These are phyloP conservation scores for Zaprionus vittiger DNA, from an alignment of 1,140 invertebrate species.

Conservation along the genomic window DNA sequence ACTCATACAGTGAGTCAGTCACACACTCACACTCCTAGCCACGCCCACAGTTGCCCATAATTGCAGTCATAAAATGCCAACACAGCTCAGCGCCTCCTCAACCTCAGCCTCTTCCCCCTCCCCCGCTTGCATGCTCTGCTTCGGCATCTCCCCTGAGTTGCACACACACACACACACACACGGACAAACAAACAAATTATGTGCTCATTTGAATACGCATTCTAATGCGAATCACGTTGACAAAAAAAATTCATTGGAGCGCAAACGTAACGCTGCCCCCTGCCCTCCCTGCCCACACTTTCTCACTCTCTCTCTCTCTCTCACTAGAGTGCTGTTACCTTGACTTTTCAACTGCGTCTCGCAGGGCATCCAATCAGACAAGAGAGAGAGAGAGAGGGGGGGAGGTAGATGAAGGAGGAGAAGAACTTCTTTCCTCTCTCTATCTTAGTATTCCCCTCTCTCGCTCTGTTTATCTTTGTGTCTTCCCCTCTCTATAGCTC, in stretches of 20 bases:
- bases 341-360: constrained; percentile 67
- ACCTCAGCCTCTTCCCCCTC: constrained; percentile 1
- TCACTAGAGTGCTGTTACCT: constrained; percentile 39
- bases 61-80: constrained; percentile 75
- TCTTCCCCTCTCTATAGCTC: too few species aligned
- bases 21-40: constrained; percentile 28
- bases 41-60: constrained; percentile 39
- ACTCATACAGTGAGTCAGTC: constrained; percentile 12
- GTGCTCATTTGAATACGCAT: constrained; percentile 82
- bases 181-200: constrained; percentile 80
- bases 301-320: background rate
- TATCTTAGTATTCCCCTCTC: background rate
- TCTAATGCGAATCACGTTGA: constrained; percentile 82
- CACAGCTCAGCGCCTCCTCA: constrained; percentile 36
- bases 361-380: constrained; percentile 61
- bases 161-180: constrained; percentile 45
- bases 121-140: constrained; percentile 13
- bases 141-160: constrained; percentile 54
- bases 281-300: background rate
- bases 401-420: too few species aligned
- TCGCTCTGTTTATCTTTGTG: background rate
- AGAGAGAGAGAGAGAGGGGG: background rate
- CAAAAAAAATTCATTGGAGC: constrained; percentile 81
- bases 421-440: background rate
- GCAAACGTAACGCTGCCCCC: constrained; percentile 26